Conservation (phyloP, 1,140 invertebrate species). For the Macrocentrus cingulum region DNA sequence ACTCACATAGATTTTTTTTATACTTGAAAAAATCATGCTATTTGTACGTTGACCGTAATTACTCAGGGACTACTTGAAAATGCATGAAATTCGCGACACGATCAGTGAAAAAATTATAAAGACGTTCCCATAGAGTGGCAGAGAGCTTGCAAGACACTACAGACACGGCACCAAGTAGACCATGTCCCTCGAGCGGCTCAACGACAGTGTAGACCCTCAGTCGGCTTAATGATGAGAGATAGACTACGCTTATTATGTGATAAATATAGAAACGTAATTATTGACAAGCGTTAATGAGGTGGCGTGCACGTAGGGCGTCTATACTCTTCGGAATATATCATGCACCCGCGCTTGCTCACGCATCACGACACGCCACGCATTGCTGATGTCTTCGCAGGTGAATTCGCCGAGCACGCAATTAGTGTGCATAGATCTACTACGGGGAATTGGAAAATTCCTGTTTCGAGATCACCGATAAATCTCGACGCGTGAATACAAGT, state of each 20-base stretch:
- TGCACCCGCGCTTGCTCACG: slow-evolving; percentile 39
- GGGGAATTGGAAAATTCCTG: slow-evolving; percentile 45
- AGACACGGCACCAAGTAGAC: slow-evolving; percentile 36
- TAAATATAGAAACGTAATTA: slow-evolving; percentile 51
- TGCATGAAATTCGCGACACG: background rate
- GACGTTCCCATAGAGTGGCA: background rate
- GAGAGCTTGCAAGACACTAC: background rate
- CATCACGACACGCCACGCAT: slow-evolving; percentile 34
- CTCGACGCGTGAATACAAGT: background rate
- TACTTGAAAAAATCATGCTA: too few species aligned
- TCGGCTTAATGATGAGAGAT: slow-evolving; percentile 41
- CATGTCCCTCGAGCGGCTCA: slow-evolving; percentile 34
- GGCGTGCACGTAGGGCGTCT: slow-evolving; percentile 23
- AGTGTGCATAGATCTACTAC: slow-evolving; percentile 6
- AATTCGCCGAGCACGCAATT: slow-evolving; percentile 11
- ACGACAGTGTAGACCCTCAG: slow-evolving; percentile 25
- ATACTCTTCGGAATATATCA: slow-evolving; percentile 34
- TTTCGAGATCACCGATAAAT: slow-evolving; percentile 12
- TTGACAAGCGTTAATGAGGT: slow-evolving; percentile 48
- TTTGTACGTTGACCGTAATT: too few species aligned
- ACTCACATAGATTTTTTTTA: too few species aligned
- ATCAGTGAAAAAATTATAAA: slow-evolving; percentile 4
- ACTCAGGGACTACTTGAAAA: too few species aligned
- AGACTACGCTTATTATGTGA: slow-evolving; percentile 41
- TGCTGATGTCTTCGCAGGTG: slow-evolving; percentile 9